Base-by-base conservation (phyloP, 2,888 invertebrate genomes). In the Apodemia duryi region DNA sequence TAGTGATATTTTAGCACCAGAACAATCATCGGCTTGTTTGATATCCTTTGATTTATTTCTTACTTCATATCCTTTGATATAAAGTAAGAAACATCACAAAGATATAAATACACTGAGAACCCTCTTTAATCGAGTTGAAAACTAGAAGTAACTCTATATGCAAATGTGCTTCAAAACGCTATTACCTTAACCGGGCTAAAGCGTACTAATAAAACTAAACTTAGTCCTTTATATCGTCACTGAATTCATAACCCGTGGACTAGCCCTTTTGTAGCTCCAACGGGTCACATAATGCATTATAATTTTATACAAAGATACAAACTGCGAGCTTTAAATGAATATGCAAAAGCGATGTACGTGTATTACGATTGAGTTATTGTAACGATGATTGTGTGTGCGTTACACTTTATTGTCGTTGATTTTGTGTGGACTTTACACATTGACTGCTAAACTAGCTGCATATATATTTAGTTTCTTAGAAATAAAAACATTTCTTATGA, bases 231-330 rank as follows among this genome's bases (percentile, higher is more conserved):
- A 54, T 54, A 43, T 43, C 46, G 46, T 29, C 54, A 29, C 11
- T 54, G 54, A 29, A 54, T 54, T 54, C 54, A 54, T 32, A 52
- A 52, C 28, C 52, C 52, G 29, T 29, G 54, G 54, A 29, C 54
- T 54, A 54, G 54, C 32, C 54, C 54, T 54, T 54, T 54, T 54
- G 28, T 49, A 61, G 76, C 74, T 68, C 73, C 66, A 75, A 75
- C 76, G 73, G 85, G 85, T 87, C 87, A 84, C 83, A 88, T 89
- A 88, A 90, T 89, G 88, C 88, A 90, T 91, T 91, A 91, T 91
- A 90, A 91, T 91, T 90, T 91, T 86, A 91, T 91, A 91, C 90
- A 89, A 90, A 88, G 90, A 91, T 90, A 91, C 89, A 85, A 85
- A 88, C 81, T 85, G 83, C 85, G 79, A 82, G 77, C 77, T 61